Conservation (phyloP, 2,797 vertebrate genomes). For the Anguilla megastoma region DNA sequence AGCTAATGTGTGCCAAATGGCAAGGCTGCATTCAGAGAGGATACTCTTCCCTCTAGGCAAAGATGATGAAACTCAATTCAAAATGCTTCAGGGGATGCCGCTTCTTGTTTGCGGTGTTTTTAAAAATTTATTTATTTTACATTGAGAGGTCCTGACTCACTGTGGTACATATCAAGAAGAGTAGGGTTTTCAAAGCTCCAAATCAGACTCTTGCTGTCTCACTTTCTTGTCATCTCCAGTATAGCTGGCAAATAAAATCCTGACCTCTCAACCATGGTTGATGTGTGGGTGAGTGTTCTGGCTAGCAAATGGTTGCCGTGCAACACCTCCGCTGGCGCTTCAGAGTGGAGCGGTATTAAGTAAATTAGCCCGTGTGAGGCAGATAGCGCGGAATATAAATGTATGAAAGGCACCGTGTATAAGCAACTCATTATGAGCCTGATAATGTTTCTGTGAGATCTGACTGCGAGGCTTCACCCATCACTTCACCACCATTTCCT, state of each 20-base stretch:
- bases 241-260: not conserved
- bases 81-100: not conserved
- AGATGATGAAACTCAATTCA: not conserved
- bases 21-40: not conserved
- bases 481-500: not conserved
- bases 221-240: not conserved
- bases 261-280: not conserved
- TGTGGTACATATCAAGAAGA: not conserved
- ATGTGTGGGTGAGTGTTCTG: not conserved
- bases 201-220: not conserved
- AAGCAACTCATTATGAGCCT: not conserved
- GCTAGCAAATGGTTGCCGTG: not conserved
- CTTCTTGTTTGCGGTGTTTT: not conserved
- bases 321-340: not conserved
- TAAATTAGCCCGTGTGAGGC: not conserved
- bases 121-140: not conserved
- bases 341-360: not conserved
- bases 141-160: not conserved
- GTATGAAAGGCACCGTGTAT: not conserved
- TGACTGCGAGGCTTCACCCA: not conserved
- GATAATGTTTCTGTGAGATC: not conserved
- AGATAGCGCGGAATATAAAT: not conserved
- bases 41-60: not conserved
- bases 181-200: not conserved
- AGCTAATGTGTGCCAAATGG: not conserved